phyloP scores from a whole-genome alignment of 2,113 vertebrate species.

The Myotis lucifugus region DNA sequence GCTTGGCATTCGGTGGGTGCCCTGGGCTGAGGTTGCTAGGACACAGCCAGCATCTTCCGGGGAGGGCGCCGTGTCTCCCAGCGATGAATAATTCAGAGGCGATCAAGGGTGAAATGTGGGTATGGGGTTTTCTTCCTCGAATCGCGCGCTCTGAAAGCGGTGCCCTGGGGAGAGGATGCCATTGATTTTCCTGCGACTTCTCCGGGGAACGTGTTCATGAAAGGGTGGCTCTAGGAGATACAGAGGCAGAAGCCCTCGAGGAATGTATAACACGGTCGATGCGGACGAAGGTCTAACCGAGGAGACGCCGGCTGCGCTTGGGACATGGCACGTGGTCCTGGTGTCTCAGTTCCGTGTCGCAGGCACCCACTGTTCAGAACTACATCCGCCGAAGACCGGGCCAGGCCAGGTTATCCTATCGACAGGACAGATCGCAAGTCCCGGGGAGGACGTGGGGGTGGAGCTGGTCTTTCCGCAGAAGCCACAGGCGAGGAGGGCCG shows the following conservation, averaged over 20 bases:
- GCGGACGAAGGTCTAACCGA: no score
- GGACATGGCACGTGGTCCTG: neutral
- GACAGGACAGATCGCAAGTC: neutral
- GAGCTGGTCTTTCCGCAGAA: neutral
- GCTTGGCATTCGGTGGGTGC: neutral
- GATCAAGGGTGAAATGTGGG: neutral
- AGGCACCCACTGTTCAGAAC: neutral
- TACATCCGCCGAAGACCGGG: neutral
- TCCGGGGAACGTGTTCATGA: neutral
- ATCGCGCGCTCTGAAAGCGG: neutral
- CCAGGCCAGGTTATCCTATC: no score
- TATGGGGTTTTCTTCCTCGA: neutral
- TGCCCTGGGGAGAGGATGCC: neutral
- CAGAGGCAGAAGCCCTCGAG: neutral
- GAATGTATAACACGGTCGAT: neutral
- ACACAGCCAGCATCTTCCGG: neutral
- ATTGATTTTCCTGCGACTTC: neutral
- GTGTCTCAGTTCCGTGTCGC: neutral
- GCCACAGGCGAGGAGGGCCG: neutral
- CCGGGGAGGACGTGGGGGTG: no score
- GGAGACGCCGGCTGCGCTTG: neutral
- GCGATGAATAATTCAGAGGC: neutral
- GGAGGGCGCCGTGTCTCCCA: neutral
- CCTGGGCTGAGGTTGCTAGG: neutral
- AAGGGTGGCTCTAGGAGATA: neutral